Evolutionary conservation across 30 jellyfish, hydroid and myxozoan genomes (phyloP).

Genomic region (Pseudorhiza aurosa): DNA sequence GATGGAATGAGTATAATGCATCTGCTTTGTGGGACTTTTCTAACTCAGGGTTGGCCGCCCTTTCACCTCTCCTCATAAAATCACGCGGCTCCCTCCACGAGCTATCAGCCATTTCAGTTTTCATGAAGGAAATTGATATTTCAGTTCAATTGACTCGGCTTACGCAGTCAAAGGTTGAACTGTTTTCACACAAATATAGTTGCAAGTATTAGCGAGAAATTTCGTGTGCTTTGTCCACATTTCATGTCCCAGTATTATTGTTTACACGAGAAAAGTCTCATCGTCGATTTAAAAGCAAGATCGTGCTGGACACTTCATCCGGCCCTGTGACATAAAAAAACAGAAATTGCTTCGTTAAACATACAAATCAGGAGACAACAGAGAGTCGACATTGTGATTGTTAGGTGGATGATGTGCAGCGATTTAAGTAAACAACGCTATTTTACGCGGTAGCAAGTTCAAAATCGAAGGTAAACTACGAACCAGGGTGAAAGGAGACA

Average conservation of each 20-base stretch:
- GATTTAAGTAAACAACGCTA: slow-evolving; percentile 19
- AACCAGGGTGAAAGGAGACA: slow-evolving; percentile 46
- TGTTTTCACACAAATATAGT: not conserved
- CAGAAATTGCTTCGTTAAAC: slow-evolving; percentile 11
- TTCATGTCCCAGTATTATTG: too few relatives aligned
- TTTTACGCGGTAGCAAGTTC: slow-evolving; percentile 37
- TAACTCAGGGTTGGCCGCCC: slow-evolving; percentile 23
- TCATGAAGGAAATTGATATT: slow-evolving; percentile 29
- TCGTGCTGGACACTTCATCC: slow-evolving; percentile 34
- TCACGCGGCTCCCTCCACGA: slow-evolving; percentile 77
- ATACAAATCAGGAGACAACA: slow-evolving; percentile 23
- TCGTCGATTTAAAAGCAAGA: not conserved
- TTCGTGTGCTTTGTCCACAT: slow-evolving; percentile 4
- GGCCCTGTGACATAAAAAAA: slow-evolving; percentile 30
- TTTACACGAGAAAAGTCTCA: not conserved
- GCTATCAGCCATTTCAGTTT: slow-evolving; percentile 74
- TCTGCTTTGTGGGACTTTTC: slow-evolving; percentile 1
- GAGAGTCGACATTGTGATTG: slow-evolving; percentile 34
- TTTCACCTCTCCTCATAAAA: slow-evolving; percentile 17
- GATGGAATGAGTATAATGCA: slow-evolving; percentile 21
- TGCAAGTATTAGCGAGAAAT: not conserved
- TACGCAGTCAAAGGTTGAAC: not conserved
- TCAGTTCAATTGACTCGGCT: not conserved
- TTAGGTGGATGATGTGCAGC: slow-evolving; percentile 1
- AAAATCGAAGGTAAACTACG: slow-evolving; percentile 58